A percentile compares a stretch with the other conserved stretches of the same genome.
These are phyloP conservation scores for Hipposideros armiger DNA, from an alignment of 2,113 vertebrate genomes.

Conservation along the genomic window DNA sequence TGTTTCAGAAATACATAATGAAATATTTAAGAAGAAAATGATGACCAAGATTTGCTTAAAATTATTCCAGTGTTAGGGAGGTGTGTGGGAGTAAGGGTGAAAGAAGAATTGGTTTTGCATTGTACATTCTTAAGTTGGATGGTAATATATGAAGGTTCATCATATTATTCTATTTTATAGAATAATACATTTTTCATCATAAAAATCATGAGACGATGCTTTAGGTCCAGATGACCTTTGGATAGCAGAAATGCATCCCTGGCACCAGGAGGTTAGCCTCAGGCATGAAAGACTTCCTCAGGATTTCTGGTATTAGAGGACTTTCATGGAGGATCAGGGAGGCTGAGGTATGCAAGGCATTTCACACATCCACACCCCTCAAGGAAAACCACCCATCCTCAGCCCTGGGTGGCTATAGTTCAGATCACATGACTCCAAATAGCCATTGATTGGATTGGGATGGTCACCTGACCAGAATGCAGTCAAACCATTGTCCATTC, in stretches of 20 bases:
- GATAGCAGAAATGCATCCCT: not conserved
- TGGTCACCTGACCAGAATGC: not conserved
- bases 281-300: not conserved
- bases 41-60: not conserved
- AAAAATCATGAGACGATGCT: not conserved
- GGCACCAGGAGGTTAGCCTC: not conserved
- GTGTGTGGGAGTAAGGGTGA: not conserved
- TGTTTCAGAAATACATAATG: not conserved
- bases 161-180: not conserved
- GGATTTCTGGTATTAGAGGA: not conserved
- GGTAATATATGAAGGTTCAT: not conserved
- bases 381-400: not conserved
- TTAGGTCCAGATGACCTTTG: not conserved
- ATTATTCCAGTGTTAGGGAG: not conserved
- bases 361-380: not conserved
- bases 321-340: not conserved
- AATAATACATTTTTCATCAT: not conserved
- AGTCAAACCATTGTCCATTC: not conserved
- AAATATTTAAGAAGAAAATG: not conserved
- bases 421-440: not conserved
- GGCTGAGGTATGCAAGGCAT: fast-evolving
- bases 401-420: not conserved
- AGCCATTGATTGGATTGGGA: not conserved
- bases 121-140: not conserved
- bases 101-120: not conserved